Conservation (phyloP, 1,140 invertebrate genomes). For the Euschistus heros region DNA sequence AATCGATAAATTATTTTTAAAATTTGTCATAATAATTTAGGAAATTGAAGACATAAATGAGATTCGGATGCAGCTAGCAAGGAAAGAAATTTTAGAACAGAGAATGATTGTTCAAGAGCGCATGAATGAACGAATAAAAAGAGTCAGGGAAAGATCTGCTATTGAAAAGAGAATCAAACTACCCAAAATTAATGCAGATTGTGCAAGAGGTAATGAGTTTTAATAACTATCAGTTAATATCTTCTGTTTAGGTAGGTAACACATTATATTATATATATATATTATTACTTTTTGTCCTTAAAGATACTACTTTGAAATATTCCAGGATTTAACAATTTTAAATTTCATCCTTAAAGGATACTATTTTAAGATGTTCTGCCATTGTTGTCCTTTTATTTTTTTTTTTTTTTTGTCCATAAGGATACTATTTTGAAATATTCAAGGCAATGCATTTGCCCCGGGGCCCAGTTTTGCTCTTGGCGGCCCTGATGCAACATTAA, state of each 20-base stretch:
- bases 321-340: too few relatives aligned
- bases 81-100: constrained; percentile 9
- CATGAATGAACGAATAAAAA: not conserved
- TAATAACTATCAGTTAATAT: not conserved
- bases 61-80: not conserved
- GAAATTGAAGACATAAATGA: not conserved
- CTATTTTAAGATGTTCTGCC: too few relatives aligned
- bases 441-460: too few relatives aligned
- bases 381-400: too few relatives aligned
- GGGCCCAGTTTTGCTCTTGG: too few relatives aligned
- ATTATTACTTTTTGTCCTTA: too few relatives aligned
- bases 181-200: not conserved
- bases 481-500: too few relatives aligned
- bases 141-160: not conserved
- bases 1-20: not conserved
- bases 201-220: not conserved
- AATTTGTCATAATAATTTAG: not conserved
- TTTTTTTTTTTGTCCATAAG: too few relatives aligned
- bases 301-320: too few relatives aligned
- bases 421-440: too few relatives aligned
- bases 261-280: too few relatives aligned
- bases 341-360: too few relatives aligned
- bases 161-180: not conserved
- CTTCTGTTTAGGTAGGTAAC: not conserved
- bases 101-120: not conserved